phyloP scores from a whole-genome alignment of 2,888 invertebrate genomes.

The Balanococcus diminutus region DNA sequence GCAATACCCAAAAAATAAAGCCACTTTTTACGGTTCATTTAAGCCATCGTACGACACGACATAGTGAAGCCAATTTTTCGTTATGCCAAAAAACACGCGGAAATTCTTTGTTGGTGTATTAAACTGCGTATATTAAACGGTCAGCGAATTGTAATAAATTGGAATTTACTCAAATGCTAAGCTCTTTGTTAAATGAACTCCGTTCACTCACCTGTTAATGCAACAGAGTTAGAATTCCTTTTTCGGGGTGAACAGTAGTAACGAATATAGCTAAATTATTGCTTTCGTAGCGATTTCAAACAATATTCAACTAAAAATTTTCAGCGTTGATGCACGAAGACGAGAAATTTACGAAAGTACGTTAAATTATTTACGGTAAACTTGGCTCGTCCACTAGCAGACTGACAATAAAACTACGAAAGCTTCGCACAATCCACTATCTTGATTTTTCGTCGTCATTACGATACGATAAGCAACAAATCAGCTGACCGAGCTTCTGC shows the following conservation, averaged over 20 bases:
- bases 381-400: slow-evolving; percentile 14
- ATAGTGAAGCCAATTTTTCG: slow-evolving; percentile 24
- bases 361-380: slow-evolving; percentile 6
- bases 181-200: not conserved
- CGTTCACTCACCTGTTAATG: slow-evolving; percentile 33
- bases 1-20: not conserved
- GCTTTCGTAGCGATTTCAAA: not conserved
- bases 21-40: not conserved
- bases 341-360: slow-evolving; percentile 38
- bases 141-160: not conserved
- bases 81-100: slow-evolving; percentile 1
- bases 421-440: slow-evolving; percentile 2
- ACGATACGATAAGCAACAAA: slow-evolving; percentile 24
- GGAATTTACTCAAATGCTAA: not conserved
- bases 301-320: slow-evolving; percentile 9
- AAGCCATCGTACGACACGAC: not conserved
- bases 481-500: not conserved
- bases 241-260: not conserved
- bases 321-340: slow-evolving; percentile 9
- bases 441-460: slow-evolving; percentile 25
- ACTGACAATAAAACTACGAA: slow-evolving; percentile 17
- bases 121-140: not conserved
- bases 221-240: not conserved
- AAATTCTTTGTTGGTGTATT: not conserved
- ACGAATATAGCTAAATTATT: slow-evolving; percentile 21